These are phyloP conservation scores for Sebastiscus albofasciatus DNA, from an alignment of 2,797 vertebrate species.

Conservation along the genomic window DNA sequence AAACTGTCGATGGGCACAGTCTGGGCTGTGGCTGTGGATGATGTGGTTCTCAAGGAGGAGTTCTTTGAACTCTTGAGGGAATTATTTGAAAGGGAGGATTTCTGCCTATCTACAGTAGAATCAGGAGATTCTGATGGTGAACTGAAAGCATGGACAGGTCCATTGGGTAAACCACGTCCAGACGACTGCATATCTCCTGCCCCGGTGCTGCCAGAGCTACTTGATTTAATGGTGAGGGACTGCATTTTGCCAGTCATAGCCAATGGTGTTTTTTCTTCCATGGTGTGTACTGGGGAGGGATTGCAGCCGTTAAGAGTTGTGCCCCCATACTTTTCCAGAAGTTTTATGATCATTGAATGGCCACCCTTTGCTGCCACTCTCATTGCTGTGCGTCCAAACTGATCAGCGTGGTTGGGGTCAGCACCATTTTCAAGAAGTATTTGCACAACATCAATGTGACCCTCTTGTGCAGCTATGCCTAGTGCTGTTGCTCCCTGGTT, in stretches of 20 bases:
- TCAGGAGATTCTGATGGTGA: conserved; percentile 97
- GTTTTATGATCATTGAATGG: conserved; percentile 92
- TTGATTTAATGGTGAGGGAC: conserved; percentile 94
- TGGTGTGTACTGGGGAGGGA: conserved; percentile 94
- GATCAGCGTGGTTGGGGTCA: conserved; percentile 97
- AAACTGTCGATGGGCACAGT: conserved; percentile 98
- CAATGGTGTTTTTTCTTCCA: conserved; percentile 91
- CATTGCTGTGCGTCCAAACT: conserved; percentile 97
- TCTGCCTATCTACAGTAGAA: conserved; percentile 95
- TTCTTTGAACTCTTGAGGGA: conserved; percentile 99
- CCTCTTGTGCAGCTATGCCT: conserved; percentile 98
- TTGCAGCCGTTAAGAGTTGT: conserved; percentile 91
- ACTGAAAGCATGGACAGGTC: conserved; percentile 94
- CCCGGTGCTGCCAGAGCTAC: conserved; percentile 95
- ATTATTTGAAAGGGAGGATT: conserved; percentile 96
- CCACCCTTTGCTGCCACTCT: conserved; percentile 98
- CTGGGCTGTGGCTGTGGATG: conserved; percentile 96
- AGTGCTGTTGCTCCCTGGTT: conserved; percentile 98
- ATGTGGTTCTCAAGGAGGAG: conserved; percentile 95
- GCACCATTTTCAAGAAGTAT: conserved; percentile 93
- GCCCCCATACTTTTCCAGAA: conserved; percentile 95
- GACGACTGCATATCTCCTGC: conserved; percentile 89
- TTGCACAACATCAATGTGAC: conserved; percentile 95
- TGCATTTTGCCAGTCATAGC: conserved; percentile 90
- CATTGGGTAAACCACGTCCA: conserved; percentile 88